Conservation (phyloP, 2,797 vertebrate species). For the Clamator glandarius region DNA sequence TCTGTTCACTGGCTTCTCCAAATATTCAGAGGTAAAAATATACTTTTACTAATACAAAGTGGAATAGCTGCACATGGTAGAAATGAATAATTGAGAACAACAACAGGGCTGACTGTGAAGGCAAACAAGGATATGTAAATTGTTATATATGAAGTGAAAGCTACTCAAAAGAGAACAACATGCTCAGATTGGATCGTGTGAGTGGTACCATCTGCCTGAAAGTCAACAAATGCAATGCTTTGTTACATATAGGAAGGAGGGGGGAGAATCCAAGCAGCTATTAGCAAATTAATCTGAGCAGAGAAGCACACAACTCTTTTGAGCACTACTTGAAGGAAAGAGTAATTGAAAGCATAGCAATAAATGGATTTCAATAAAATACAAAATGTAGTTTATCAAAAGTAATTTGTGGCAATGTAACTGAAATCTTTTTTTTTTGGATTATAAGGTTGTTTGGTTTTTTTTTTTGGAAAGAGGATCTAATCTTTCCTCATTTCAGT, state of each 20-base stretch:
- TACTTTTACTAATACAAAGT: background rate
- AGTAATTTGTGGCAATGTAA: background rate
- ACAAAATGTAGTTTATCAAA: background rate
- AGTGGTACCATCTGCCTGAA: constrained; percentile 40
- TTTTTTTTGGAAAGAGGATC: background rate
- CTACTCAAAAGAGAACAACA: background rate
- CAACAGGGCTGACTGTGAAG: background rate
- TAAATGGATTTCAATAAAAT: background rate
- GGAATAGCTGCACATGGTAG: background rate
- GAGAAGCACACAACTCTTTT: background rate
- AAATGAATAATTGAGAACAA: background rate
- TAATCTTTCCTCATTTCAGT: background rate
- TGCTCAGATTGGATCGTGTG: constrained; percentile 14
- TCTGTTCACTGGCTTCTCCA: background rate
- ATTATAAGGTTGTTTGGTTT: background rate
- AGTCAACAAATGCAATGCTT: background rate
- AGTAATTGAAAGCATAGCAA: background rate
- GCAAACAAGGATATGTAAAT: background rate
- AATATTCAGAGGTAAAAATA: background rate
- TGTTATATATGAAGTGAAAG: background rate
- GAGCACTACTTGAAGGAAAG: background rate
- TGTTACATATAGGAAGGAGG: background rate
- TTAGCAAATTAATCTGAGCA: background rate
- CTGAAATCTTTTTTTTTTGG: too few relatives aligned
- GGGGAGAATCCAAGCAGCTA: background rate